Evolutionary conservation across 2,797 vertebrate species (phyloP), one percentile per base, ranked within the genome.

Genomic region (Fistularia commersonii): DNA sequence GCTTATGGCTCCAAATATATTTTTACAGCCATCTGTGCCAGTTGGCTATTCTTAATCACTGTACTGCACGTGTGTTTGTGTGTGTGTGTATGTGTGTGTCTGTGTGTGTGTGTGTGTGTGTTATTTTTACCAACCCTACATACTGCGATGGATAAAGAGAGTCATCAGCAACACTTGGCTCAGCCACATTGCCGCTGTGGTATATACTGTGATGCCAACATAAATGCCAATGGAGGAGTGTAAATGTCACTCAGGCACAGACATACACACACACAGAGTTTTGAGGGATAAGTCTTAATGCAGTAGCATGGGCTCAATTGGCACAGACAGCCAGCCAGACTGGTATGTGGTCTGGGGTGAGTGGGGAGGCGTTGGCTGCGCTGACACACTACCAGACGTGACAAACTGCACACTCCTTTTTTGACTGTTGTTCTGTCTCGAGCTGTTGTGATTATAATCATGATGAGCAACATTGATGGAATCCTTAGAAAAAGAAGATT

Each of bases 1-100:
- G 80, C 79, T 83, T 83, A 82, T 81, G 79, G 82, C 84, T 87
- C 76, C 70, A 87, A 86, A 84, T 85, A 82, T 79, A 79, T 86
- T 88, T 87, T 82, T 81, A 85, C 82, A 83, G 85, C 84, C 88
- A 88, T 88, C 84, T 91, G 86, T 70, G 82, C 84, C 83, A 85
- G 76, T 88, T 83, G 79, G 82, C 84, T 86, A 83, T 87, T 84
- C 80, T 81, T 88, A 87, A 88, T 86, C 77, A 54, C 76, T 81
- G 79, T 61, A 48, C 61, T 59, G 44, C 61, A 51, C 41, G 51
- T 76, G 42, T 61, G 58, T 61, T 61, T 69, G 50, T 68, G 44
- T 45, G 54, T 12, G 9, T 45, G 69, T 70, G 63, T 60, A 48
- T 71, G 67, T 23, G 23, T 23, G 23, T 23, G 23, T 2, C 2